phyloP scores from a whole-genome alignment of 2,797 vertebrate species.

The Acestrorhynchus altus region DNA sequence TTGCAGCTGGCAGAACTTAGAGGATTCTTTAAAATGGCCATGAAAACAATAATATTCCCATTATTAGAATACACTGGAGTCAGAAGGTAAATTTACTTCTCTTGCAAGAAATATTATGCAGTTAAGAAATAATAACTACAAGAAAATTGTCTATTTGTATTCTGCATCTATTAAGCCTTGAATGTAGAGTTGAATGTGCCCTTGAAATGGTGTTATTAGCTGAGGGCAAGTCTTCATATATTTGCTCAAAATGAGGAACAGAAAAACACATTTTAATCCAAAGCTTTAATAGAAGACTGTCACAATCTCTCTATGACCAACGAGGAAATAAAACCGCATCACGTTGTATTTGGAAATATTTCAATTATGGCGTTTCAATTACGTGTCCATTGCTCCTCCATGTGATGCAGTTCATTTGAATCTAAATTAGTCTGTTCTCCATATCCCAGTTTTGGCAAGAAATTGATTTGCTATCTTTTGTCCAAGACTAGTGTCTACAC shows the following conservation, averaged over 20 bases:
- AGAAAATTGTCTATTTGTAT: conserved; percentile 52
- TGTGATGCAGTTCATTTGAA: conserved; percentile 34
- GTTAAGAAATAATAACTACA: conserved; percentile 50
- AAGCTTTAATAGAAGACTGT: conserved; percentile 40
- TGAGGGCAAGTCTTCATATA: conserved; percentile 16
- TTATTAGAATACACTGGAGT: conserved; percentile 39
- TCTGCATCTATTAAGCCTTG: conserved; percentile 35
- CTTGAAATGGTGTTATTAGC: conserved; percentile 45
- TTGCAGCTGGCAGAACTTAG: conserved; percentile 9
- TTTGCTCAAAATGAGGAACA: conserved; percentile 32
- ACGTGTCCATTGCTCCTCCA: conserved; percentile 28
- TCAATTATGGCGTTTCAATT: conserved; percentile 40
- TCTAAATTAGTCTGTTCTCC: conserved; percentile 33
- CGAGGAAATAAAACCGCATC: conserved; percentile 9
- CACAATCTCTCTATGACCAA: conserved; percentile 17
- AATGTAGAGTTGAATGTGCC: conserved; percentile 32
- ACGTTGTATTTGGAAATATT: conserved; percentile 5
- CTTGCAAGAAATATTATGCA: conserved; percentile 27
- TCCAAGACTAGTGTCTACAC: conserved; percentile 21
- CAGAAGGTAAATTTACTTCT: conserved; percentile 26
- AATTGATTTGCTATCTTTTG: conserved; percentile 43
- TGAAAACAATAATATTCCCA: conserved; percentile 46
- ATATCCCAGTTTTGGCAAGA: conserved; percentile 37
- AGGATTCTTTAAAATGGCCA: conserved; percentile 35
- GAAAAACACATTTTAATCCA: conserved; percentile 38